phyloP scores from a whole-genome alignment of 2,797 vertebrate genomes.

The Dicrostonyx torquatus region DNA sequence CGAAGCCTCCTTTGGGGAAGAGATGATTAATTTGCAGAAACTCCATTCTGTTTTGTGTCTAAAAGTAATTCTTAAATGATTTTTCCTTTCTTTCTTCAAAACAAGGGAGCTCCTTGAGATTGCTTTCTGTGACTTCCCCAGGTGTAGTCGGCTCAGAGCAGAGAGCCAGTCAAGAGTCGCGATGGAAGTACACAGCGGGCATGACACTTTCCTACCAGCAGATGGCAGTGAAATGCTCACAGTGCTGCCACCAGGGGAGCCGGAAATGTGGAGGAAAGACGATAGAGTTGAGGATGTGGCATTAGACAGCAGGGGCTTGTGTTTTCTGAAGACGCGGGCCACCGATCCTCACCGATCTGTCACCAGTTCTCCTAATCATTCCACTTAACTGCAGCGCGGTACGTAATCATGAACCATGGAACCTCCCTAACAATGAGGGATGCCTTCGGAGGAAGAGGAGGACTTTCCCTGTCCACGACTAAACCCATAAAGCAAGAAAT shows the following conservation, averaged over 20 bases:
- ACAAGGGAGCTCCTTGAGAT: background rate
- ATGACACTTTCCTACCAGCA: slow-evolving; percentile 48
- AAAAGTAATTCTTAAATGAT: background rate
- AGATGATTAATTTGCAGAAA: background rate
- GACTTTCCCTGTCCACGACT: background rate
- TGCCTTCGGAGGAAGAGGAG: background rate
- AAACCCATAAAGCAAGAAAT: background rate
- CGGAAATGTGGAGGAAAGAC: background rate
- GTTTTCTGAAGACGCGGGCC: background rate
- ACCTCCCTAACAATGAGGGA: background rate
- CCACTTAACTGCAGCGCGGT: background rate
- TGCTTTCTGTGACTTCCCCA: background rate
- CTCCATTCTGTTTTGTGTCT: background rate
- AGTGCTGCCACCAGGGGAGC: rapidly evolving
- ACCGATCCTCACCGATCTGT: background rate
- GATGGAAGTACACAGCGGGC: rapidly evolving
- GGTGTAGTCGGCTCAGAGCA: background rate
- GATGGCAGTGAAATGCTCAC: slow-evolving; percentile 59
- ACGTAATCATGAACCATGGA: background rate
- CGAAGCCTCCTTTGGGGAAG: background rate
- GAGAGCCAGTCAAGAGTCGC: rapidly evolving
- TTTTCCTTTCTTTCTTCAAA: background rate
- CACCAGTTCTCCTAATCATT: background rate
- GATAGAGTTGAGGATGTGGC: background rate
- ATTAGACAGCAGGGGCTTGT: background rate